Conservation (phyloP, 2,797 vertebrate genomes). For the Xenops minutus region DNA sequence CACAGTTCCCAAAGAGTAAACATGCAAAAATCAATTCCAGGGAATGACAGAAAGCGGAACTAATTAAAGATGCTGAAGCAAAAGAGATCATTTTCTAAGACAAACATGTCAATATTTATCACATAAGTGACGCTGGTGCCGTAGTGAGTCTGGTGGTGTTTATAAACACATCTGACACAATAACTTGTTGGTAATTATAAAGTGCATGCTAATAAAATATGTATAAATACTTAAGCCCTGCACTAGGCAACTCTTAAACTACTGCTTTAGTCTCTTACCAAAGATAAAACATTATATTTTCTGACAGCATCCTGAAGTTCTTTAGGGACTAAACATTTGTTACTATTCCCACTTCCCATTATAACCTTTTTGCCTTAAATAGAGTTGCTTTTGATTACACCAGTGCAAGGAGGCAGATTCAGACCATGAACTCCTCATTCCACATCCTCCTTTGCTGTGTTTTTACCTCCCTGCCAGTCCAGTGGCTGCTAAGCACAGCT, state of each 20-base stretch:
- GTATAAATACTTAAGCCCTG: slow-evolving; percentile 14
- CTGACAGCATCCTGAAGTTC: background rate
- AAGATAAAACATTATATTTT: background rate
- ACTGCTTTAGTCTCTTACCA: background rate
- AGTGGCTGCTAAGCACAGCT: background rate
- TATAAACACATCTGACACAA: background rate
- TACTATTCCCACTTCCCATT: background rate
- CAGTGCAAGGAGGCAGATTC: background rate
- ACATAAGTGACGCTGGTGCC: background rate
- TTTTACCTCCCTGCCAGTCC: background rate
- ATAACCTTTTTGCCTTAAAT: background rate
- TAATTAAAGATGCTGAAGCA: background rate
- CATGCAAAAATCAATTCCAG: background rate
- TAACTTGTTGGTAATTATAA: background rate
- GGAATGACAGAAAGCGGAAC: slow-evolving; percentile 40
- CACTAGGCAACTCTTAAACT: background rate
- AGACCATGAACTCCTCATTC: background rate
- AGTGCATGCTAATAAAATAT: slow-evolving; percentile 9
- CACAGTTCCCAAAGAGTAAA: slow-evolving; percentile 17
- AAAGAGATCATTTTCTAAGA: background rate
- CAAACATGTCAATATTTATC: background rate
- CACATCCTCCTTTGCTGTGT: fast-evolving
- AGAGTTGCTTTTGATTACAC: background rate
- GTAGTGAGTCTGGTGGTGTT: background rate
- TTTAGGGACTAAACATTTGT: background rate